Evolutionary conservation across 2,113 vertebrate species (phyloP).

Genomic region (Plectropomus leopardus): DNA sequence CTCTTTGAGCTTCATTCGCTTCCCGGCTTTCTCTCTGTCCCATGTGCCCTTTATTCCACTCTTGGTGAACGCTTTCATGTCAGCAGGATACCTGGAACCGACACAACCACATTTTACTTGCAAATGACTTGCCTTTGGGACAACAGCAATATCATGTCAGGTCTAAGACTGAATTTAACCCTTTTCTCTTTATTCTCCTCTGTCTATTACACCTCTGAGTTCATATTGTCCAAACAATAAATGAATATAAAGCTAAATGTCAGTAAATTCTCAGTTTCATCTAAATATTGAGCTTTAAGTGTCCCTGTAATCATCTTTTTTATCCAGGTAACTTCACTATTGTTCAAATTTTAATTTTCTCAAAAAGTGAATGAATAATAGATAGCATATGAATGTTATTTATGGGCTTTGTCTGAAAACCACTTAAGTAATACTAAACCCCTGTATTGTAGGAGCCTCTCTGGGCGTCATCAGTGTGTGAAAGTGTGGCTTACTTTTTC

Average conservation of each 20-base stretch:
- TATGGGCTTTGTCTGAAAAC: too few relatives aligned
- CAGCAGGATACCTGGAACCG: constrained; percentile 87
- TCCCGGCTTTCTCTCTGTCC: constrained; percentile 86
- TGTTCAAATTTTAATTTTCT: background rate
- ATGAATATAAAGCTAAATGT: background rate
- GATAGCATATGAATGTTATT: too few relatives aligned
- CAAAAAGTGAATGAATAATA: too few relatives aligned
- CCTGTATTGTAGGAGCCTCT: background rate
- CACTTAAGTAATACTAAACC: too few relatives aligned
- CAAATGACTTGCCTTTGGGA: background rate
- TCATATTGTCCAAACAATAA: background rate
- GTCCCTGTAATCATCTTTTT: background rate
- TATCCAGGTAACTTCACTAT: background rate
- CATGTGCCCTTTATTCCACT: constrained; percentile 88
- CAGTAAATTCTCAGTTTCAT: background rate
- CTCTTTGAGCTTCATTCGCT: constrained; percentile 87
- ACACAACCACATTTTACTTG: background rate
- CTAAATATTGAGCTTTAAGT: background rate
- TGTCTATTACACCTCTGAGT: background rate
- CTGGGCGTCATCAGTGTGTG: background rate
- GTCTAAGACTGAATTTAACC: background rate
- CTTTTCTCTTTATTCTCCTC: background rate
- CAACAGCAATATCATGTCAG: background rate
- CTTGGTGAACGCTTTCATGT: constrained; percentile 80
- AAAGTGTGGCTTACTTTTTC: constrained; percentile 80